Evolutionary conservation across 2,888 invertebrate genomes (phyloP).

Genomic region (Physocephala rufipes): DNA sequence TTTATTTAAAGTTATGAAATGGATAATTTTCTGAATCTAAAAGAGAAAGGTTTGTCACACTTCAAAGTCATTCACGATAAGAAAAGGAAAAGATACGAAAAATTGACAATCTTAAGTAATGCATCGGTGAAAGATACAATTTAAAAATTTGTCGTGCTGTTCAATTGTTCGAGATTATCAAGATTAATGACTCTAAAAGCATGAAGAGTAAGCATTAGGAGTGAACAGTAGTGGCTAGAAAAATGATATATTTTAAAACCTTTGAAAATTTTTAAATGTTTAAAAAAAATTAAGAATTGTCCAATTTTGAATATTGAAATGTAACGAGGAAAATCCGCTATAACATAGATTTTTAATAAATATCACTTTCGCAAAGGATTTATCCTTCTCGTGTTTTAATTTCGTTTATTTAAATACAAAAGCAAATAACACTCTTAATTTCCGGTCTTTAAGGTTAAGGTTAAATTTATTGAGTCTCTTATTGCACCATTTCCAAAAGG

Average conservation of each 20-base stretch:
- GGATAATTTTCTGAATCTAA: neutral
- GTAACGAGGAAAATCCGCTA: no score
- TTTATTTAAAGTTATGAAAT: no score
- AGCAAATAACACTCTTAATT: no score
- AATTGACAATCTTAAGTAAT: constrained; percentile 31
- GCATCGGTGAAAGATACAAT: constrained; percentile 30
- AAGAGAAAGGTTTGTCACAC: constrained; percentile 4
- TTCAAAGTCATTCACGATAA: constrained; percentile 5
- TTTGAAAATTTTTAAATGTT: no score
- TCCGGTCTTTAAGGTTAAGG: no score
- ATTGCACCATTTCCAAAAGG: no score
- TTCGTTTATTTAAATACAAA: no score
- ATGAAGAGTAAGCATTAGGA: neutral
- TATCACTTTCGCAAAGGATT: no score
- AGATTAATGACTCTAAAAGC: neutral
- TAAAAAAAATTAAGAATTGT: neutral
- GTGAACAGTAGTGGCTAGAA: neutral
- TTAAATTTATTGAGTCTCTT: no score
- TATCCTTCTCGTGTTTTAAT: no score
- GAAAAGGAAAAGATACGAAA: neutral
- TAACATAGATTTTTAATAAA: no score
- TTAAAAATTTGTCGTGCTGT: constrained; percentile 45
- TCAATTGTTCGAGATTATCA: constrained; percentile 40
- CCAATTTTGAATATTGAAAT: no score
- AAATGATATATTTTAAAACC: constrained; percentile 7